phyloP scores from a whole-genome alignment of 2,888 invertebrate genomes.

The Acrocyrtus sp. region DNA sequence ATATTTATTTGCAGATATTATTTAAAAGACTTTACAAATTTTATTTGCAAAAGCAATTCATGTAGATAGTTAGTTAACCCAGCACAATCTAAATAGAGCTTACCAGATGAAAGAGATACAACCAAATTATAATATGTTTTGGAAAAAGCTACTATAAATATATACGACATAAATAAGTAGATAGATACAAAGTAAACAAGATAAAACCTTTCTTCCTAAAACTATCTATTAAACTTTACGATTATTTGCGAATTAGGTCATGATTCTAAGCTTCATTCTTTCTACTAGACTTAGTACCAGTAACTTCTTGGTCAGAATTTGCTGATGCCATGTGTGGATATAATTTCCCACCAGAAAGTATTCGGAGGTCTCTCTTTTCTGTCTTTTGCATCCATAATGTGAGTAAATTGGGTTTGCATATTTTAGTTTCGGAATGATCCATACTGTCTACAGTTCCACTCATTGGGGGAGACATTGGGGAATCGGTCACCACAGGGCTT shows the following conservation, averaged over 20 bases:
- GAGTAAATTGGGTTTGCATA: constrained; percentile 32
- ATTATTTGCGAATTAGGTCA: background rate
- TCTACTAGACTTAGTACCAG: constrained; percentile 23
- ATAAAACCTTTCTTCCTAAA: background rate
- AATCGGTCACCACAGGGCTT: constrained; percentile 78
- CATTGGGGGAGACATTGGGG: constrained; percentile 82
- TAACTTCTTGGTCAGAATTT: constrained; percentile 29
- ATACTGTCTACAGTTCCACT: constrained; percentile 16
- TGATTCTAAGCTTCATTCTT: constrained; percentile 22
- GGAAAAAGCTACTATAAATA: no score
- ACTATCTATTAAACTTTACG: background rate
- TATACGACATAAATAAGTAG: no score
- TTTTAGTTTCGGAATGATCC: constrained; percentile 11
- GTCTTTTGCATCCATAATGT: constrained; percentile 58
- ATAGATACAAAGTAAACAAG: no score
- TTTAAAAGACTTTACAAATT: no score
- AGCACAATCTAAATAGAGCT: no score
- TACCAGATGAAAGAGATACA: no score
- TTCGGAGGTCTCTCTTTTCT: constrained; percentile 54
- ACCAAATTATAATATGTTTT: background rate
- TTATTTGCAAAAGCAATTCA: no score
- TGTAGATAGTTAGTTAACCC: no score
- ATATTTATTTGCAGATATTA: no score
- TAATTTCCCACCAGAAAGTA: constrained; percentile 51
- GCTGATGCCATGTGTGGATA: constrained; percentile 54